Evolutionary conservation across 1,140 invertebrate genomes (phyloP).

Genomic region (Drosophila repleta): DNA sequence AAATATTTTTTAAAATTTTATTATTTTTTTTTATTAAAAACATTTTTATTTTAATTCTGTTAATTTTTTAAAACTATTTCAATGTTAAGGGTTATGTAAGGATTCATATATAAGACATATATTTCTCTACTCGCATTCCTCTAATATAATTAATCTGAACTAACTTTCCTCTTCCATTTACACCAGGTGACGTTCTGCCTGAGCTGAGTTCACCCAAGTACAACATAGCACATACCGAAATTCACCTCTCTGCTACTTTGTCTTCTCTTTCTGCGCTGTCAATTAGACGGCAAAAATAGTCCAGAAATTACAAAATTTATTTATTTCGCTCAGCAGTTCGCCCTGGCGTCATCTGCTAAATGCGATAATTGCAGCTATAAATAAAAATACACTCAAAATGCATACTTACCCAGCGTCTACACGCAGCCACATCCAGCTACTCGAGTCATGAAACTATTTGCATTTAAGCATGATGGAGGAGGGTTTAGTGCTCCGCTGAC

Average conservation of each 20-base stretch:
- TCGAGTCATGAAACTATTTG: slow-evolving; percentile 28
- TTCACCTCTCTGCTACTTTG: not conserved
- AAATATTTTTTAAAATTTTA: too few relatives aligned
- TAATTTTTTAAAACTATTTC: too few relatives aligned
- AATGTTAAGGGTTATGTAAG: too few relatives aligned
- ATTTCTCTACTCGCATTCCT: too few relatives aligned
- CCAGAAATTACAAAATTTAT: not conserved
- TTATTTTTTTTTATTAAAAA: too few relatives aligned
- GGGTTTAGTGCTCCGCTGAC: slow-evolving; percentile 26
- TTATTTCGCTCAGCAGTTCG: not conserved
- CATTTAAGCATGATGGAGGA: slow-evolving; percentile 20
- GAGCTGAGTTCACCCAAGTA: too few relatives aligned
- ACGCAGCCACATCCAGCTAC: not conserved
- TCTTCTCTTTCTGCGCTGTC: not conserved
- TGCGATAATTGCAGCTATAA: slow-evolving; percentile 36
- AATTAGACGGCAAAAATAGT: slow-evolving; percentile 23
- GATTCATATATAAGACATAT: too few relatives aligned
- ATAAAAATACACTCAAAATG: slow-evolving; percentile 7
- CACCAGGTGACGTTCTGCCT: too few relatives aligned
- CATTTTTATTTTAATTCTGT: too few relatives aligned
- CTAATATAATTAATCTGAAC: too few relatives aligned
- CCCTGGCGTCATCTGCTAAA: slow-evolving; percentile 19
- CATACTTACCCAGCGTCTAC: slow-evolving; percentile 11
- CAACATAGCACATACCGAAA: too few relatives aligned
- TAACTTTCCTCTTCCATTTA: too few relatives aligned